Percentiles rank a stretch among this genome's conserved stretches.
These are phyloP conservation scores for Ptilodon capucinus DNA, from an alignment of 2,888 invertebrate genomes.

Conservation along the genomic window DNA sequence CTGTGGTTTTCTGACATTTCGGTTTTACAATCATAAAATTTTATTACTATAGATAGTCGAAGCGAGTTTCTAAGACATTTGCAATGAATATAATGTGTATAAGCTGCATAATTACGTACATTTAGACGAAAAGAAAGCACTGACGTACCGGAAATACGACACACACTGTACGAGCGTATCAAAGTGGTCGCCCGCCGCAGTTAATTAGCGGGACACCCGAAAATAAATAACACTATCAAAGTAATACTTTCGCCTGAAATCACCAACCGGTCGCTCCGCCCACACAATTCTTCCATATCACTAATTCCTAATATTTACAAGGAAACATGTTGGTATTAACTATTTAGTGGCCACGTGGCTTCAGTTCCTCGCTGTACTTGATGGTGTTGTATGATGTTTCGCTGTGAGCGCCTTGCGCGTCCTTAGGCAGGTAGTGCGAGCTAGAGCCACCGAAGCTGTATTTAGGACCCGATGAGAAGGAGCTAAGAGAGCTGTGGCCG, in stretches of 20 bases:
- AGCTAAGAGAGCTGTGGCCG: constrained; percentile 56
- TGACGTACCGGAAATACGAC: constrained; percentile 43
- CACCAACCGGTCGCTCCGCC: constrained; percentile 34
- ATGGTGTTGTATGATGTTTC: constrained; percentile 75
- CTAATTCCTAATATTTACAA: constrained; percentile 57
- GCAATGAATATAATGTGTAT: constrained; percentile 28
- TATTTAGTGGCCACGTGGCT: constrained; percentile 59
- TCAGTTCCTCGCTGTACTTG: constrained; percentile 76
- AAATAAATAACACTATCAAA: constrained; percentile 54
- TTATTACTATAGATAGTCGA: constrained; percentile 17
- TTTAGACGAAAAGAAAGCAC: constrained; percentile 62
- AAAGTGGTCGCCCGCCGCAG: constrained; percentile 38
- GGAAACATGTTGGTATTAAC: constrained; percentile 24
- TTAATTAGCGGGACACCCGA: constrained; percentile 60
- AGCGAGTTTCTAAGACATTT: constrained; percentile 34
- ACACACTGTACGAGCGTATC: constrained; percentile 38
- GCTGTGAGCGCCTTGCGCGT: constrained; percentile 67
- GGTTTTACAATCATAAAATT: constrained; percentile 14
- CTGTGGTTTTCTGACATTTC: constrained; percentile 15
- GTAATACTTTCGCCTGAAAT: constrained; percentile 40
- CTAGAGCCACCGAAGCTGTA: constrained; percentile 57
- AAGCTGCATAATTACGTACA: constrained; percentile 46
- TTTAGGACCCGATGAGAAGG: constrained; percentile 62
- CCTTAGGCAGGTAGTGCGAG: constrained; percentile 61
- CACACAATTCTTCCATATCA: constrained; percentile 35